Conservation (phyloP, 2,113 vertebrate species). For the Suricata suricatta region DNA sequence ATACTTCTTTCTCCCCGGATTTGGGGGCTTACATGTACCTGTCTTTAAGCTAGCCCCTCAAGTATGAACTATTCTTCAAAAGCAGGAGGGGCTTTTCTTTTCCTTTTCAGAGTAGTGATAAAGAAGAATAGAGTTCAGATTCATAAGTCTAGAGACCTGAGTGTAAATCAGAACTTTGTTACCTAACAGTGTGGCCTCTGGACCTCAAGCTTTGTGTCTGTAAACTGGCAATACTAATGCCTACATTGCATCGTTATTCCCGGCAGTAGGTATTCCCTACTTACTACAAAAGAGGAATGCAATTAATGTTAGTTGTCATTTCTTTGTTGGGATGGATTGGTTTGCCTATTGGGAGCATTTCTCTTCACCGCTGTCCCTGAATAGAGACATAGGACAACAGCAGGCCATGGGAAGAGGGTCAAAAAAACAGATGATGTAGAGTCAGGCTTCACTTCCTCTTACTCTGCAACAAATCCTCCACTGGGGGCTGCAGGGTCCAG, state of each 20-base stretch:
- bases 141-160: not conserved
- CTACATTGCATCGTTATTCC: not conserved
- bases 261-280: too few species aligned
- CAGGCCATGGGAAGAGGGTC: not conserved
- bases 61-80: not conserved
- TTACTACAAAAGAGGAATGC: not conserved
- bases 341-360: not conserved
- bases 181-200: not conserved
- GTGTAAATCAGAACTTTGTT: not conserved
- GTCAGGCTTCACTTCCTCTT: not conserved
- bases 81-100: not conserved
- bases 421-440: not conserved
- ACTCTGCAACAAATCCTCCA: not conserved
- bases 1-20: not conserved
- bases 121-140: not conserved
- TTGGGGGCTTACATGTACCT: not conserved
- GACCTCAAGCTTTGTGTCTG: not conserved
- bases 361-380: not conserved
- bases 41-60: not conserved
- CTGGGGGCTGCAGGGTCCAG: not conserved
- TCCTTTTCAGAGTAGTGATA: not conserved
- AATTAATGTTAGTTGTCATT: not conserved
- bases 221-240: not conserved
- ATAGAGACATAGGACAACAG: accelerated
- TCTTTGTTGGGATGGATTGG: not conserved